A percentile compares a stretch with the other conserved stretches of the same genome.
phyloP scores from a whole-genome alignment of 2,797 vertebrate genomes.

The Mormyrus proboscirostris region DNA sequence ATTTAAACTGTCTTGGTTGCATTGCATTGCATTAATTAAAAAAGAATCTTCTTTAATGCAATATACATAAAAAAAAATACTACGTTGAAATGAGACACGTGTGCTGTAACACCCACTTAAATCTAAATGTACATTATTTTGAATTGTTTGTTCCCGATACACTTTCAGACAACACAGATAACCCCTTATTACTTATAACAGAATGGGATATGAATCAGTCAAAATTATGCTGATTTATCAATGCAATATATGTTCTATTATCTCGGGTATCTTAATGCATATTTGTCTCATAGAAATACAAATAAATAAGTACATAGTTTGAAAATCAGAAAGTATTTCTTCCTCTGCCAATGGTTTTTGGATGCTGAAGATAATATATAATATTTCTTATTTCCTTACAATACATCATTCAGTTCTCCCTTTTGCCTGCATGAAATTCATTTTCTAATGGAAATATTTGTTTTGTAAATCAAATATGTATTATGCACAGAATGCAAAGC shows the following conservation, averaged over 20 bases:
- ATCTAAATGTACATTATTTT: not conserved
- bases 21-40: conserved; percentile 65
- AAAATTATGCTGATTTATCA: conserved; percentile 19
- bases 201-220: conserved; percentile 21
- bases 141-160: not conserved
- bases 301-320: conserved; percentile 33
- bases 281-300: conserved; percentile 26
- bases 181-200: conserved; percentile 3
- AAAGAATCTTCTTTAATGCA: conserved; percentile 56
- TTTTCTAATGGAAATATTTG: conserved; percentile 99
- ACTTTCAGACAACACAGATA: not conserved
- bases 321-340: conserved; percentile 56
- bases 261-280: conserved; percentile 16
- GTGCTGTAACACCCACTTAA: not conserved
- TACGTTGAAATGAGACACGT: not conserved
- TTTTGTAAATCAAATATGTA: conserved; percentile 99
- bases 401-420: conserved; percentile 99
- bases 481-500: conserved; percentile 99
- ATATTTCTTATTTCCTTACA: conserved; percentile 98
- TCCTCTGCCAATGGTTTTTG: conserved; percentile 79
- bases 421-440: conserved; percentile 99
- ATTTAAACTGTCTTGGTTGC: conserved; percentile 71
- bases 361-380: conserved; percentile 94
- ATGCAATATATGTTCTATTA: conserved; percentile 25
- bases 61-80: conserved; percentile 31